Evolutionary conservation across 2,113 vertebrate species (phyloP), one percentile per base, ranked within the genome.

Genomic region (Megaptera novaeangliae): DNA sequence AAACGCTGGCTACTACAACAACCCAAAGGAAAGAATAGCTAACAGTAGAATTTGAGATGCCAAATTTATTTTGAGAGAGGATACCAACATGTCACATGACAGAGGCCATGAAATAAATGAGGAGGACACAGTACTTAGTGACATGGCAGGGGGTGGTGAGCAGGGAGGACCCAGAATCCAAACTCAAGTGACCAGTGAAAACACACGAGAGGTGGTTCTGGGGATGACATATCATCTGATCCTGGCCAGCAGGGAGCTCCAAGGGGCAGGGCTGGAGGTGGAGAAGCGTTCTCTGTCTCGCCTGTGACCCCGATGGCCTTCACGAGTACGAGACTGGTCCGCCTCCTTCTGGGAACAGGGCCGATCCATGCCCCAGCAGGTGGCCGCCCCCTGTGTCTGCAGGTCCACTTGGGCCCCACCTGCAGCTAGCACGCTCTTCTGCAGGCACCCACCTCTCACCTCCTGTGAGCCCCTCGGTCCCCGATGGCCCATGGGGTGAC

Each of bases 211-310:
- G 86, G 41, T 0, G 2, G 29, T 13, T 29, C 46, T 55, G 12
- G 5, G 2, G 29, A 6, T 10, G 41, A 44, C 20, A 1, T 4
- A 5, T 39, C 39, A 21, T 44, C 55, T 75, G 21, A 8, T 57
- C 41, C 44, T 0, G 1, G 68, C 52, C 14, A 14, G 46, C 44
- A 68, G 66, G 25, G 64, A 52, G 21, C 31, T 29, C 13, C 82
- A 49, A 57, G 31, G 15, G 49, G 46, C 31, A 27, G 13, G 68
- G 52, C 3, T 14, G 66, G 25, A 41, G 21, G 7, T 14, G 85
- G 20, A 44, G 8, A 0, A 4, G 0, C 0, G 68, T 44, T 5
- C 68, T 72, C 34, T 0, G 0, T 46, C 8, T 20, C 15, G 18
- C 4, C 41, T 74, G 29, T 75, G 72, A 49, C 72, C 72, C 44